A percentile compares a stretch with the other conserved stretches of the same genome.
Conservation (phyloP, 2,888 invertebrate species). For the Aradus depressus region DNA sequence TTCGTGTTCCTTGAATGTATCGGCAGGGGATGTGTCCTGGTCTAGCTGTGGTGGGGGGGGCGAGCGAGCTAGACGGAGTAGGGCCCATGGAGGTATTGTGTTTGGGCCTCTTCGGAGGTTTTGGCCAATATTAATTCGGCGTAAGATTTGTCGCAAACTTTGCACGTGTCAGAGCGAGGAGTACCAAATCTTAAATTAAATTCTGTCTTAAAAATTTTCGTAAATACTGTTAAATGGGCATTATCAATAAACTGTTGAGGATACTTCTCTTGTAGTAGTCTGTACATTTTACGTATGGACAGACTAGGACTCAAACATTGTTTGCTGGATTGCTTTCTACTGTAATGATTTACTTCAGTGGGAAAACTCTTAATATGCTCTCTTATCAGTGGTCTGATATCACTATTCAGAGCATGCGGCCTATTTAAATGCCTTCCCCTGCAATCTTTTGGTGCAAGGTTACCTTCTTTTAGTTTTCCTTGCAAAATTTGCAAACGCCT, state of each 20-base stretch:
- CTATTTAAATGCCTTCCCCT: constrained; percentile 7
- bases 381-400: neutral
- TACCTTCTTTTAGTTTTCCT: constrained; percentile 3
- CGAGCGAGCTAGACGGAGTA: too few species aligned
- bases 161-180: constrained; percentile 18
- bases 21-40: too few species aligned
- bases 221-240: too few species aligned
- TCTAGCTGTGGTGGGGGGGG: too few species aligned
- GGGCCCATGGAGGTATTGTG: too few species aligned
- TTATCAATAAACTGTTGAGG: neutral
- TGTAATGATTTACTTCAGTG: constrained; percentile 1
- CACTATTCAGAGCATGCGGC: neutral
- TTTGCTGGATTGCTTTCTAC: neutral
- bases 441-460: constrained; percentile 6
- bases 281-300: constrained; percentile 3
- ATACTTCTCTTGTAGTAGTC: neutral
- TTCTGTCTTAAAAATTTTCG: constrained; percentile 11
- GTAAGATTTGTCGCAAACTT: constrained; percentile 10
- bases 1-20: too few species aligned
- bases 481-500: constrained; percentile 2
- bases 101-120: too few species aligned
- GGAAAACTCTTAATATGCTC: constrained; percentile 7
- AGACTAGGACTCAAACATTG: neutral
- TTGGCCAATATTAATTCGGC: constrained; percentile 7
- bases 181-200: constrained; percentile 14